Evolutionary conservation across 30 jellyfish, hydroid and myxozoan genomes (phyloP).

Genomic region (Chrysaora quinquecirrha): DNA sequence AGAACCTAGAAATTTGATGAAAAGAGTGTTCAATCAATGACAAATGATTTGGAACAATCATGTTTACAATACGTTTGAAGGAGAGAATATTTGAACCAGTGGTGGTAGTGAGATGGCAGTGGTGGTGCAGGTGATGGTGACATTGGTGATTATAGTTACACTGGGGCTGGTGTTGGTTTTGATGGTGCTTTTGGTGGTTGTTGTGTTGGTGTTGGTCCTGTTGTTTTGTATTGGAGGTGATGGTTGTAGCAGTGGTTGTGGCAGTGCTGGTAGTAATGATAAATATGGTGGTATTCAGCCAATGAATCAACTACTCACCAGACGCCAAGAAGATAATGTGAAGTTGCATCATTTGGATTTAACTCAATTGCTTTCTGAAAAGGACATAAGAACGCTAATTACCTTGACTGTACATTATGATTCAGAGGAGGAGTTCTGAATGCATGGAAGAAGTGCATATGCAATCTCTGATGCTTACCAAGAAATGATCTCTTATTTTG

Average conservation of each 20-base stretch:
- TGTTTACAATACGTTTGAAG: neutral
- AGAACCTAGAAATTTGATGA: slow-evolving; percentile 60
- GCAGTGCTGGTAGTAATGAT: neutral
- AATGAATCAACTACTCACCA: slow-evolving; percentile 68
- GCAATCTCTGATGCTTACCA: slow-evolving; percentile 44
- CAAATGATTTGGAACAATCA: neutral
- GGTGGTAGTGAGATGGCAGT: too few species aligned
- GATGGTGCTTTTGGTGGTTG: too few species aligned
- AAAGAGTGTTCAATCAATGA: neutral
- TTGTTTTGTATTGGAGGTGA: too few species aligned
- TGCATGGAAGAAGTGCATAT: neutral
- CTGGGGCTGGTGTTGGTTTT: too few species aligned
- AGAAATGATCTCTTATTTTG: slow-evolving; percentile 77
- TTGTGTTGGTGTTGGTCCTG: too few species aligned
- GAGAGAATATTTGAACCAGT: neutral
- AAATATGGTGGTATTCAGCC: neutral
- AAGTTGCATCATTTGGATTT: slow-evolving; percentile 87
- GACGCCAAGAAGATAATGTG: slow-evolving; percentile 91
- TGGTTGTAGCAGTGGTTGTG: neutral
- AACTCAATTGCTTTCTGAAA: slow-evolving; percentile 84
- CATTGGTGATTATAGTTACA: too few species aligned
- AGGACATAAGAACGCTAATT: neutral
- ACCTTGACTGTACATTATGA: neutral
- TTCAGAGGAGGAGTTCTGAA: neutral
- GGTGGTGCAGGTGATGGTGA: too few species aligned